Base-by-base conservation (phyloP, 2,113 vertebrate species). In the Recurvirostra avosetta region DNA sequence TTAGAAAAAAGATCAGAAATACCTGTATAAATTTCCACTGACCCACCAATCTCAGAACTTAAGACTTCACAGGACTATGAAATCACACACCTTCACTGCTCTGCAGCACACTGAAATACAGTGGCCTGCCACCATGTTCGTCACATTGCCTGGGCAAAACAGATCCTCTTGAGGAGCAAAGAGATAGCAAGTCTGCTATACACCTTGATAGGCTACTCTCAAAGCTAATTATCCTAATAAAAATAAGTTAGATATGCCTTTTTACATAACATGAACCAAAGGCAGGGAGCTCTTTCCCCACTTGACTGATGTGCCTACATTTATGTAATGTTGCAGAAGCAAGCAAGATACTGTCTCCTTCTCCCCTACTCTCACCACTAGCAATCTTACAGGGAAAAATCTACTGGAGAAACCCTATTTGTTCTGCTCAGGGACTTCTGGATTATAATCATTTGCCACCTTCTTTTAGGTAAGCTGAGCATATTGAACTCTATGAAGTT, bases 31-130 rank as follows among this genome's bases (percentile, higher is more conserved):
- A 9, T 66, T 73, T 43, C 52, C 8, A 13, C 15, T 17, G 38
- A 76, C 15, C 22, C n/a, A 41, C 8, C 15, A 14, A 11, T 55
- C 84, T 59, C 41, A 56, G 15, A 38, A 21, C 5, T 19, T 36
- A 8, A 47, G 58, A 38, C 47, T 40, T 26, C 11, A 11, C 5
- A 26, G 26, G 18, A 62, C 45, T 30, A 16, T 2, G 5, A 36
- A 43, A 41, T 22, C 29, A 30, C 6, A 25, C 8, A 14, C 0
- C 0, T 0, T 16, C n/a, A 10, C 34, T 47, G 8, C 27, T 14
- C 53, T 18, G 14, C 66, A 72, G 34, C 2, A 14, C 7, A 9
- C 8, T 4, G 13, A 30, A 55, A 22, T 6, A 9, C 7, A 47
- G 7, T 5, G 10, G 23, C 17, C n/a, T 55, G 32, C 11, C 53